phyloP scores from a whole-genome alignment of 2,113 vertebrate genomes.

The Cebus imitator region DNA sequence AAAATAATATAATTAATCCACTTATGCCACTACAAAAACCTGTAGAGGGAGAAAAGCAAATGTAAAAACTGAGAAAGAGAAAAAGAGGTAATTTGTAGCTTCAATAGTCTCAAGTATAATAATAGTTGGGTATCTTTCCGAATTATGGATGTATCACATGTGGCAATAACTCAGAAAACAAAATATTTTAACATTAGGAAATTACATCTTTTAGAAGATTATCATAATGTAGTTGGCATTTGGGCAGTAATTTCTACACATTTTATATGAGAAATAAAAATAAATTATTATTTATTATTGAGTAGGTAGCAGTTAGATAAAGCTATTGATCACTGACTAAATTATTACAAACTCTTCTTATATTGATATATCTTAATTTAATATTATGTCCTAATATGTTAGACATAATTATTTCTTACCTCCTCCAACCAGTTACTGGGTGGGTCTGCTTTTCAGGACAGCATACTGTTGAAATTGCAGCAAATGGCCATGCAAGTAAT shows the following conservation, averaged over 20 bases:
- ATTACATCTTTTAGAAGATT: not conserved
- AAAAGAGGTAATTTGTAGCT: not conserved
- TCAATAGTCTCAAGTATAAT: not conserved
- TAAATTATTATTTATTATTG: not conserved
- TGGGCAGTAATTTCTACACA: not conserved
- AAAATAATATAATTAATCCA: not conserved
- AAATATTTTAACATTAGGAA: not conserved
- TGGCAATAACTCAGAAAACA: not conserved
- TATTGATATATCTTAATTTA: not conserved
- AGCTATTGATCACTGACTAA: not conserved
- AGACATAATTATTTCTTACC: slow-evolving; percentile 84
- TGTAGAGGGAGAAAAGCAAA: not conserved
- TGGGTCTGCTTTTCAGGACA: slow-evolving; percentile 84
- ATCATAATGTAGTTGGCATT: not conserved
- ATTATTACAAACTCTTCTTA: not conserved
- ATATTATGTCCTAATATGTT: not conserved
- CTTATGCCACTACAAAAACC: not conserved
- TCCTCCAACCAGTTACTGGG: slow-evolving; percentile 93
- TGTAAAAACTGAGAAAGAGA: not conserved
- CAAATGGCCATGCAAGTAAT: slow-evolving; percentile 90
- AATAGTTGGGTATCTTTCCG: not conserved
- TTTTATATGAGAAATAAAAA: not conserved
- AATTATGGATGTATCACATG: not conserved
- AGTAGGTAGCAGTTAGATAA: not conserved
- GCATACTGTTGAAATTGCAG: slow-evolving; percentile 86